Base-by-base conservation (phyloP, 2,888 invertebrate species). In the Drosophila flavopinicola region DNA sequence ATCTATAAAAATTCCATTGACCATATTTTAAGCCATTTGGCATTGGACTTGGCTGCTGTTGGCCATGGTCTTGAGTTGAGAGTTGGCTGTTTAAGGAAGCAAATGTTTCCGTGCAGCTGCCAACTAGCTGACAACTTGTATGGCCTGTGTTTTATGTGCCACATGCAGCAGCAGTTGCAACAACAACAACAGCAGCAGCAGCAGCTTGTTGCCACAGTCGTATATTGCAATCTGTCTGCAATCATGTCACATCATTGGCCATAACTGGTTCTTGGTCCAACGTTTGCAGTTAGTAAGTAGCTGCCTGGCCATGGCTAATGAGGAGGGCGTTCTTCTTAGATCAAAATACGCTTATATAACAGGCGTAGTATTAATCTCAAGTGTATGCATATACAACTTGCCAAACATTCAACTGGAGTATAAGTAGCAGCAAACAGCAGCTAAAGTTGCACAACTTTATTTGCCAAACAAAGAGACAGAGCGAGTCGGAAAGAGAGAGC, bases 1-100 rank as follows among this genome's bases (percentile, higher is more conserved):
- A 84, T 83, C 85, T 83, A 85, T 84, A 85, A 83, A 84, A 84
- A 84, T 84, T 85, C 84, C 85, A 83, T 75, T 84, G 84, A 80
- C 84, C 84, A 84, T 84, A 84, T 83, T 78, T 84, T 85, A 76
- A 78, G 76, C 63, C 84, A 79, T 76, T 76, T 82, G 85, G 75
- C 83, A 78, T 65, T 70, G 75, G 49, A 41, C n/a, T n/a, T n/a
- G n/a, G 37, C 44, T 64, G 63, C 44, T 63, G 38, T 39, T 47
- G 45, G 53, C 4, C 45, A 27, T 49, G 59, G 25, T n/a, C 11
- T 49, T 24, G 47, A 45, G 23, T 32, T 42, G 24, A 42, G 58
- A 35, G 48, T 41, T 53, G 65, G 48, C 78, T 79, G 65, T 85
- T 83, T 84, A 82, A 83, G 83, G 82, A 83, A 83, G 84, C 83